Base-by-base conservation (phyloP, 2,888 invertebrate species). In the Scaptomyza cyrtandrae region DNA sequence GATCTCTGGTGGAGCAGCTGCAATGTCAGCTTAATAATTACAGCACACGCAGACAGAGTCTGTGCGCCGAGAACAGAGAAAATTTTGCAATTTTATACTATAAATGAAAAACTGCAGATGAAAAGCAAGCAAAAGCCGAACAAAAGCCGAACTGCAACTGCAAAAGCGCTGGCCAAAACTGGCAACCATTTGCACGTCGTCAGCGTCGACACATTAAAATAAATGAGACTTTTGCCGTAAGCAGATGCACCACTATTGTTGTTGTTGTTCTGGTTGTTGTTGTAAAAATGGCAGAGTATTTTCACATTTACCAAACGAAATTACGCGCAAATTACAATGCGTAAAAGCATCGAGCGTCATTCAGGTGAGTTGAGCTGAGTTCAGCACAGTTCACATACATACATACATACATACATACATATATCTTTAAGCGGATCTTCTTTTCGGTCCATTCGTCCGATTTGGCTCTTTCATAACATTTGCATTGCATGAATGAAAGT, bases 11-110 rank as follows among this genome's bases (percentile, higher is more conserved):
- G 11, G 4, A 50, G 48, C 58, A 70, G 83, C 68, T 86, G 83
- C 81, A 80, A 77, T 86, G 79, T 86, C 79, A 86, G 85, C 75
- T 78, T 81, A 81, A 84, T 84, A 86, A 86, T 86, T 81, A 84
- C 75, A 72, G 46, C 56, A n/a, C 50, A 66, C 37, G 13, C 54
- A 62, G 39, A 62, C 50, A 37, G 27, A 43, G 33, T 19, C 19
- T 19, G 19, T 19, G 19, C 19, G 19, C 19, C 19, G 19, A 19
- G 19, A 19, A 31, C 44, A 54, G 48, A 44, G 19, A 48, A n/a
- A 37, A 48, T 48, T 46, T 78, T 72, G 41, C 61, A 69, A 75
- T 86, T 81, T 86, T 63, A 64, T 63, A 19, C 19, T 19, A 64
- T 39, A 72, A 83, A 68, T 59, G 76, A 60, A 75, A 68, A 75